Conservation (phyloP, 2,888 invertebrate genomes). For the Caenorhabditis japonica region DNA sequence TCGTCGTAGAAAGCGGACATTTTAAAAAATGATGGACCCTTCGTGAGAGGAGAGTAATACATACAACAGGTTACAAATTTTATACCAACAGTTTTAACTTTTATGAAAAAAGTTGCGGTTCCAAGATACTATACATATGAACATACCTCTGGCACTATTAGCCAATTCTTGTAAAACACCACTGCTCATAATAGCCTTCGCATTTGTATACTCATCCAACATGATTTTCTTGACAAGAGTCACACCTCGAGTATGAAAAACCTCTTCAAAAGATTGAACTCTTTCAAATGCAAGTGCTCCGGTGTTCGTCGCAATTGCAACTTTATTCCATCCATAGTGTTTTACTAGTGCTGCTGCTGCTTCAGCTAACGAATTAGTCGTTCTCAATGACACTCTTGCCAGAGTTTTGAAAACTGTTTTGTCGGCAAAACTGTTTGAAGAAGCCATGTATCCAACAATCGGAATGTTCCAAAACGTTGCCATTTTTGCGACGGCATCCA, state of each 20-base stretch:
- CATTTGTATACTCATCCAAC: conserved; percentile 72
- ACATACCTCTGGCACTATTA: conserved; percentile 70
- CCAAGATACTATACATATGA: too few relatives aligned
- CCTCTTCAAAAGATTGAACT: conserved; percentile 72
- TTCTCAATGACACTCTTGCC: conserved; percentile 74
- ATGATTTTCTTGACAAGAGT: conserved; percentile 70
- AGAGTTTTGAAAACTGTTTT: conserved; percentile 75
- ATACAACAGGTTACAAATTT: too few relatives aligned
- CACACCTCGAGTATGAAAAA: conserved; percentile 70
- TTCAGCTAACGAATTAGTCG: conserved; percentile 74
- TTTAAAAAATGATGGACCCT: too few relatives aligned
- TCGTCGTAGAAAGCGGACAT: too few relatives aligned
- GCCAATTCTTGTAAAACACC: conserved; percentile 71
- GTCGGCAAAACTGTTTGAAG: conserved; percentile 74
- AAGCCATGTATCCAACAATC: conserved; percentile 76
- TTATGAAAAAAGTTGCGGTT: too few relatives aligned
- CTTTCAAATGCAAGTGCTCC: conserved; percentile 73
- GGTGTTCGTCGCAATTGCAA: conserved; percentile 74
- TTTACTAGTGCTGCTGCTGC: conserved; percentile 70
- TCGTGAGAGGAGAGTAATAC: too few relatives aligned
- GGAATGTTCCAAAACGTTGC: conserved; percentile 76
- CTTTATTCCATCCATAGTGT: conserved; percentile 73
- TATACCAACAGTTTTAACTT: too few relatives aligned
- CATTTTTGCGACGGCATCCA: conserved; percentile 77
- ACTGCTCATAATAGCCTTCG: conserved; percentile 65